Evolutionary conservation across 2,888 invertebrate genomes (phyloP).

Genomic region (Ceramica pisi): DNA sequence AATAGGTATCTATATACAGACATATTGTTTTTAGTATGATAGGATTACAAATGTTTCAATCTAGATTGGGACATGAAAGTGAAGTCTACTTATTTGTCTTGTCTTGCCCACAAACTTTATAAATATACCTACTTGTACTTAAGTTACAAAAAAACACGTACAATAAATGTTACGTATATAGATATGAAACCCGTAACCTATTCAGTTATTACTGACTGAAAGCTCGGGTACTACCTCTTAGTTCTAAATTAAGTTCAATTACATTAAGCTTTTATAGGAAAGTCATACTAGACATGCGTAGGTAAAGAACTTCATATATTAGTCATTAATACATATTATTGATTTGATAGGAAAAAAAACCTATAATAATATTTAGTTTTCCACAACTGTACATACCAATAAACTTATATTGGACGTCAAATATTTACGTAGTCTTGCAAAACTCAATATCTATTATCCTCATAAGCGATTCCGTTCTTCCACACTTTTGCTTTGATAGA

Average conservation of each 20-base stretch:
- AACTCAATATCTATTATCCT: conserved; percentile 26
- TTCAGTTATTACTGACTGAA: neutral
- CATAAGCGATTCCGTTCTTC: conserved; percentile 12
- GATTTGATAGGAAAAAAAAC: neutral
- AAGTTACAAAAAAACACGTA: too few relatives aligned
- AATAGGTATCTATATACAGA: too few relatives aligned
- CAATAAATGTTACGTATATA: too few relatives aligned
- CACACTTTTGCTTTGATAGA: conserved; percentile 3
- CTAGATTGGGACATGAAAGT: too few relatives aligned
- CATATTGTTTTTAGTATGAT: too few relatives aligned
- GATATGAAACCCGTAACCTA: too few relatives aligned
- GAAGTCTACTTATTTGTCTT: too few relatives aligned
- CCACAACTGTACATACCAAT: neutral
- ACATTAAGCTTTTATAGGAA: neutral
- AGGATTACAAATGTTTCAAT: too few relatives aligned
- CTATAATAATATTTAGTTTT: neutral
- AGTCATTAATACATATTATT: neutral
- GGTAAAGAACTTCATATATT: neutral
- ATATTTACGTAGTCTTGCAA: conserved; percentile 3
- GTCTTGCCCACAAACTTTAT: too few relatives aligned
- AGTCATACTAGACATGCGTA: neutral
- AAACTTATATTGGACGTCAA: conserved; percentile 1
- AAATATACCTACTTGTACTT: too few relatives aligned
- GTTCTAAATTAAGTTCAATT: neutral
- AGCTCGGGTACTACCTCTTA: neutral